A percentile compares a stretch with the other conserved stretches of the same genome.
Conservation (phyloP, 2,797 vertebrate genomes). For the Peromyscus aztecus region DNA sequence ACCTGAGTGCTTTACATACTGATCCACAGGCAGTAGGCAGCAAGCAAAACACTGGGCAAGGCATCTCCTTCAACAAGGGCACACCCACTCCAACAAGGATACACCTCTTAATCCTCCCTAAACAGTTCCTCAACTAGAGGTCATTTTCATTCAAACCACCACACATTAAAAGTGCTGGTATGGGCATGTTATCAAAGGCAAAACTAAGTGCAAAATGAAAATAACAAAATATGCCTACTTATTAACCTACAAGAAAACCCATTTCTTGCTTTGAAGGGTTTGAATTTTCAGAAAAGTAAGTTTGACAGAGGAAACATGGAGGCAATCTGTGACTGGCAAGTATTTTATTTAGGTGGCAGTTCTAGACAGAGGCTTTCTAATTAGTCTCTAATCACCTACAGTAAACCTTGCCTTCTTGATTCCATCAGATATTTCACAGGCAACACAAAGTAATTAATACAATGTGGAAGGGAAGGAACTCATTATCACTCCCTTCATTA, state of each 20-base stretch:
- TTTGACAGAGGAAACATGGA: slow-evolving; percentile 24
- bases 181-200: not conserved
- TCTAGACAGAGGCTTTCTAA: slow-evolving; percentile 12
- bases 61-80: not conserved
- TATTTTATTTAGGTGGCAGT: not conserved
- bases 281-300: slow-evolving; percentile 46
- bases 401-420: not conserved
- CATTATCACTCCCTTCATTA: not conserved
- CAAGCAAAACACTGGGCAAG: not conserved
- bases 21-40: not conserved
- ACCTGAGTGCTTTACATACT: too few relatives aligned
- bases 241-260: not conserved
- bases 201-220: slow-evolving; percentile 50
- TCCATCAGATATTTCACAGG: not conserved
- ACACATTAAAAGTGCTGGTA: not conserved
- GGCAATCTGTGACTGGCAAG: not conserved
- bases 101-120: not conserved
- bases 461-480: not conserved
- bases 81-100: not conserved
- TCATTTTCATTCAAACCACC: not conserved
- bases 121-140: not conserved
- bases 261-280: not conserved
- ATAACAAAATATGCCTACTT: not conserved
- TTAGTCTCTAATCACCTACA: not conserved
- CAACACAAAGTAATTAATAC: not conserved